Conservation (phyloP, 2,797 vertebrate genomes). For the Gouania willdenowi region DNA sequence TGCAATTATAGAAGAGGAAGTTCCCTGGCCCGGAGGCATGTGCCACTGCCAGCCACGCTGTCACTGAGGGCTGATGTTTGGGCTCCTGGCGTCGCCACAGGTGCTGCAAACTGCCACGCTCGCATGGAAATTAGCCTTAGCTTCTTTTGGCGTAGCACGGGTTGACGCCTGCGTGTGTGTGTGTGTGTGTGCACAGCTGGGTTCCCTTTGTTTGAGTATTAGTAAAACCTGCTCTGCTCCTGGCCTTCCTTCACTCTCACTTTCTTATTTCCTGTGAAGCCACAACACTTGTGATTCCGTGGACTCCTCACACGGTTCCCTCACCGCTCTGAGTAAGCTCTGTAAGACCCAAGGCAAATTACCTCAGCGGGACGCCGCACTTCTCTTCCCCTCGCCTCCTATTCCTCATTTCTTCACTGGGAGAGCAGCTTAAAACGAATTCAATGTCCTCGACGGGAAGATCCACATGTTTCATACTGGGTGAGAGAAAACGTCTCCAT, state of each 20-base stretch:
- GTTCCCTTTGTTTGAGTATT: conserved; percentile 50
- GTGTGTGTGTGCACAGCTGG: conserved; percentile 12
- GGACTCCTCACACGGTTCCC: conserved; percentile 45
- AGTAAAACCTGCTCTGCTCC: conserved; percentile 53
- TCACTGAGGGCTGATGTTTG: conserved; percentile 55
- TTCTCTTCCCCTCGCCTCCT: conserved; percentile 45
- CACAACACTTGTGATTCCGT: conserved; percentile 58
- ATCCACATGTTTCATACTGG: conserved; percentile 37
- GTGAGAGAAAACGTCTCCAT: neutral
- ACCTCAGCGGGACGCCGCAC: conserved; percentile 57
- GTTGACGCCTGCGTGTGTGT: conserved; percentile 1
- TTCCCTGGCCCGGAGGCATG: conserved; percentile 57
- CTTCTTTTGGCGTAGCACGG: conserved; percentile 2
- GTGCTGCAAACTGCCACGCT: conserved; percentile 54
- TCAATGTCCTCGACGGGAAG: conserved; percentile 46
- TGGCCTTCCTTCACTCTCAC: conserved; percentile 17
- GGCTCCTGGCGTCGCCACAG: conserved; percentile 53
- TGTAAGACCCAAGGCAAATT: conserved; percentile 66
- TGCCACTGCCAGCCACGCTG: conserved; percentile 67
- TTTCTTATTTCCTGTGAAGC: conserved; percentile 52
- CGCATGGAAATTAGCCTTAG: conserved; percentile 47
- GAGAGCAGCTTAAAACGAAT: conserved; percentile 63
- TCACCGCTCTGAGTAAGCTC: conserved; percentile 55
- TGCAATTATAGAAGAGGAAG: conserved; percentile 68
- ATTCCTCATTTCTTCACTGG: conserved; percentile 17